Base-by-base conservation (phyloP, 1,140 invertebrate genomes). In the Tyrophagus putrescentiae region DNA sequence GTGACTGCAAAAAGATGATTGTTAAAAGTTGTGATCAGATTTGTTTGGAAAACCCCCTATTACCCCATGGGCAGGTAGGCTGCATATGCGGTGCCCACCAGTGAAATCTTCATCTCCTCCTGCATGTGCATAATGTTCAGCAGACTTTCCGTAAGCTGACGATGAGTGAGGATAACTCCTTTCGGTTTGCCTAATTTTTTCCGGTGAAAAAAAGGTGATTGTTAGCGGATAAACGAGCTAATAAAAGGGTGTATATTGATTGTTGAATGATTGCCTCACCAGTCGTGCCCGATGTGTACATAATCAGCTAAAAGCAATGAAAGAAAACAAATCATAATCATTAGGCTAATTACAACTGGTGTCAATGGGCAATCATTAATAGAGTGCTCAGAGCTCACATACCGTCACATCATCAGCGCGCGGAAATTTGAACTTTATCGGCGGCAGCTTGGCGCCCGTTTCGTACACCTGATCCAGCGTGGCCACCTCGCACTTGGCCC, bases 61-160 rank as follows among this genome's bases (percentile, higher is more conserved):
- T 99, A 95, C 34, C 94, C 95, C 56, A 98, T 75, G 6, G 95
- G 94, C 60, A 98, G 76, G 73, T 94, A 98, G 36, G 87, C 94
- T 70, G 97, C 84, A 65, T 95, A 86, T n/a, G 84, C 81, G 87
- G 84, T 67, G 95, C 79, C 3, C 87, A 88, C 33, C 81, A 77
- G 63, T 96, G 79, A 66, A 96, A 82, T 75, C 13, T 77, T 64
- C 5, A 78, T 65, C 13, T 25, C 60, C n/a, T 42, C 36, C 23
- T 60, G 29, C 5, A 57, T 63, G 32, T 67, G 65, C 28, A 60
- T 63, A 60, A 64, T 65, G 33, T 70, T 65, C 34, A 62, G 65
- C 67, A 95, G 79, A 4, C 88, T 87, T 32, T 82, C 33, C 2
- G 3, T 31, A 9, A 60, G 27, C 13, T 50, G 29, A 27, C n/a